Evolutionary conservation across 1,140 invertebrate species (phyloP).

Genomic region (Zaprionus nigranus): DNA sequence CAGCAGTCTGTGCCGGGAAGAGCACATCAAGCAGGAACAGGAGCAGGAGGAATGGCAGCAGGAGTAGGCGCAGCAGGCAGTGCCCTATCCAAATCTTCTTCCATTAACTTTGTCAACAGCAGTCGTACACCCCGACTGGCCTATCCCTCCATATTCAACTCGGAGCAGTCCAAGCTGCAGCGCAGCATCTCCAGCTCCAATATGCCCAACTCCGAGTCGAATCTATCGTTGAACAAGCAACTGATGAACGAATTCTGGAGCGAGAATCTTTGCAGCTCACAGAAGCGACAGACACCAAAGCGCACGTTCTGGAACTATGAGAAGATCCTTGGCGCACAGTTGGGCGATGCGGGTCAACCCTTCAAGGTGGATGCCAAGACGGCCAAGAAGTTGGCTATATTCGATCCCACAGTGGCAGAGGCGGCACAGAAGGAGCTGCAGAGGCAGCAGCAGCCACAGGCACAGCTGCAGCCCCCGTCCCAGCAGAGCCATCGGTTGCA

Average conservation of each 20-base stretch:
- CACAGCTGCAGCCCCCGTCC: slow-evolving; percentile 47
- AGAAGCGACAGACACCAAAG: slow-evolving; percentile 78
- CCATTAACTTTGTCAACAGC: slow-evolving; percentile 68
- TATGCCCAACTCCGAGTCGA: slow-evolving; percentile 75
- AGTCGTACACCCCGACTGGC: slow-evolving; percentile 50
- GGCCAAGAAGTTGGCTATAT: slow-evolving; percentile 80
- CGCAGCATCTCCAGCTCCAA: slow-evolving; percentile 81
- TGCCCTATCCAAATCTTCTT: slow-evolving; percentile 67
- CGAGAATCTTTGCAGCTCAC: slow-evolving; percentile 75
- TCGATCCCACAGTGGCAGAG: slow-evolving; percentile 77
- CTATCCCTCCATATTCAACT: slow-evolving; percentile 78
- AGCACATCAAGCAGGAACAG: slow-evolving; percentile 1
- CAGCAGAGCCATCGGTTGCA: slow-evolving; percentile 71
- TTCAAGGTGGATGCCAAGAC: slow-evolving; percentile 79
- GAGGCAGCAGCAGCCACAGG: slow-evolving; percentile 65
- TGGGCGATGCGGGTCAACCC: slow-evolving; percentile 72
- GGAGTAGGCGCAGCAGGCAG: not conserved
- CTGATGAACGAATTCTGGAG: slow-evolving; percentile 84
- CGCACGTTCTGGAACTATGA: slow-evolving; percentile 83
- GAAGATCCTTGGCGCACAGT: slow-evolving; percentile 76
- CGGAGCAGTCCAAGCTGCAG: slow-evolving; percentile 66
- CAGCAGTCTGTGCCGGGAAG: slow-evolving; percentile 60
- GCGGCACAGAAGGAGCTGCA: slow-evolving; percentile 75
- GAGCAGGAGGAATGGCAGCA: not conserved
- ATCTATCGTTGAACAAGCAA: slow-evolving; percentile 79